Conservation (phyloP, 92 coral and sea anemone species). For the Phenganax subtilis region DNA sequence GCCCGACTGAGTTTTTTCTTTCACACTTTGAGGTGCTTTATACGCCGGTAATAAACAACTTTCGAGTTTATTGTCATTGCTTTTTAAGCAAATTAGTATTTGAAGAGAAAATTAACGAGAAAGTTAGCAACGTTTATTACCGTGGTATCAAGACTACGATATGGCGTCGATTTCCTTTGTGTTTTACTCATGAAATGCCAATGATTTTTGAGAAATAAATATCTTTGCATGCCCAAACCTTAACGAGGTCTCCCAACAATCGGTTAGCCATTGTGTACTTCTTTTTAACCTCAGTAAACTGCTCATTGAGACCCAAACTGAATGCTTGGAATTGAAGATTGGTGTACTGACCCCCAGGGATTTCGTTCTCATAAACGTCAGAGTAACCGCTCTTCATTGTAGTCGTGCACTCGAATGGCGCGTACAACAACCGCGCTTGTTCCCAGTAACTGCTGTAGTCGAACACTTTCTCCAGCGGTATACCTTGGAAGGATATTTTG, state of each 20-base stretch:
- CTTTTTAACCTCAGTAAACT: conserved; percentile 83
- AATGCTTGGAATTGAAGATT: conserved; percentile 99
- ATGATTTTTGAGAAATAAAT: too few species aligned
- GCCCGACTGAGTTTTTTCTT: too few species aligned
- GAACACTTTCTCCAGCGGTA: conserved; percentile 68
- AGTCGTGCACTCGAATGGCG: conserved; percentile 94
- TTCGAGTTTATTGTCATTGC: too few species aligned
- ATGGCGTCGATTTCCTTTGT: too few species aligned
- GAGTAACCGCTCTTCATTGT: conserved; percentile 98
- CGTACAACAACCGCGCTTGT: conserved; percentile 79
- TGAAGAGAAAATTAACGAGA: too few species aligned
- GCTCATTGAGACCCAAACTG: conserved; percentile 87
- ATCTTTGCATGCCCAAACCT: conserved; percentile 45
- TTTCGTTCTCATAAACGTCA: conserved; percentile 97
- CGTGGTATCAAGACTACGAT: too few species aligned
- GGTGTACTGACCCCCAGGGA: conserved; percentile 99
- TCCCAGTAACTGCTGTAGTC: conserved; percentile 99
- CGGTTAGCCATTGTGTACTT: conserved; percentile 80
- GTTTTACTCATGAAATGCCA: too few species aligned
- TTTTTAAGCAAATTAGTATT: too few species aligned
- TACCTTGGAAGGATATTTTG: conserved; percentile 45
- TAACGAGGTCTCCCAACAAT: conserved; percentile 80
- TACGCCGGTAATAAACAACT: too few species aligned
- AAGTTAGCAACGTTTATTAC: too few species aligned
- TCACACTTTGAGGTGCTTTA: too few species aligned